Conservation (phyloP, 2,888 invertebrate genomes). For the Volucella zonaria region DNA sequence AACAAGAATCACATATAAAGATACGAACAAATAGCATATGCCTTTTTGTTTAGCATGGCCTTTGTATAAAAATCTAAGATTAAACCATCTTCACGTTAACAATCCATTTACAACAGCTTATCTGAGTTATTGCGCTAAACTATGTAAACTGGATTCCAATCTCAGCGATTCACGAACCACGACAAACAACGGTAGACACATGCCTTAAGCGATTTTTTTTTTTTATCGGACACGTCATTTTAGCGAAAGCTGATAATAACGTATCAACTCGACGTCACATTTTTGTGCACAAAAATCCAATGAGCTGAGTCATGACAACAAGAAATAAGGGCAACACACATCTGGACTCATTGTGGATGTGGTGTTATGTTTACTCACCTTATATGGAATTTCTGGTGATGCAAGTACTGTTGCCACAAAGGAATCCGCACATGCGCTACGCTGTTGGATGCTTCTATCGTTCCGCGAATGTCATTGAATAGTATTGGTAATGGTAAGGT, state of each 20-base stretch:
- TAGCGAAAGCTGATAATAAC: conserved; percentile 67
- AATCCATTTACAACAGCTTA: not conserved
- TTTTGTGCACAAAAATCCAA: conserved; percentile 57
- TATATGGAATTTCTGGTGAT: conserved; percentile 57
- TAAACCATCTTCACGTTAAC: no score
- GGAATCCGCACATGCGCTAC: conserved; percentile 36
- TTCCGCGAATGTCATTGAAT: conserved; percentile 32
- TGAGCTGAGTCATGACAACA: conserved; percentile 54
- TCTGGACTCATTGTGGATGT: conserved; percentile 27
- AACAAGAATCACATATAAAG: not conserved
- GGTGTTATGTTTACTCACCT: conserved; percentile 51
- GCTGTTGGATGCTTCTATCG: conserved; percentile 43
- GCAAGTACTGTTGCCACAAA: conserved; percentile 47
- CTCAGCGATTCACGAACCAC: not conserved
- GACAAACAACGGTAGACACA: conserved; percentile 2
- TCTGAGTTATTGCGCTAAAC: not conserved
- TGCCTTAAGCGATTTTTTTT: not conserved
- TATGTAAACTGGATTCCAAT: conserved; percentile 17
- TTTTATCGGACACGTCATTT: conserved; percentile 62
- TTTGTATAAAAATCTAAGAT: no score
- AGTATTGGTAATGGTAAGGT: conserved; percentile 34
- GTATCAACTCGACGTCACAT: conserved; percentile 47
- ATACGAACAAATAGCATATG: no score
- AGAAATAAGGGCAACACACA: conserved; percentile 63
- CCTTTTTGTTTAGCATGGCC: no score